phyloP scores from a whole-genome alignment of 2,797 vertebrate genomes.

The Monodelphis domestica region DNA sequence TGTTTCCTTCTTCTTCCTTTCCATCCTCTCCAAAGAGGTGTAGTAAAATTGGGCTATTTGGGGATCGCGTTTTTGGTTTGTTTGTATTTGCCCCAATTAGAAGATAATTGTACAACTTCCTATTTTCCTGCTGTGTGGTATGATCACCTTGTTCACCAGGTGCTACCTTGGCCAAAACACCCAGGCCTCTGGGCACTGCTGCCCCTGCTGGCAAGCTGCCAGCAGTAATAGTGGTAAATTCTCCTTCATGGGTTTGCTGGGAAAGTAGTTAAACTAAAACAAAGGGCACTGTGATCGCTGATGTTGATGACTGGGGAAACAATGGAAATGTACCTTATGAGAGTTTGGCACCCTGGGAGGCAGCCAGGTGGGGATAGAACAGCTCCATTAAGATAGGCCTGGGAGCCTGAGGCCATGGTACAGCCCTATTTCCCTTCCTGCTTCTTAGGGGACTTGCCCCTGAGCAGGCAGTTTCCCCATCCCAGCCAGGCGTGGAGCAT shows the following conservation, averaged over 20 bases:
- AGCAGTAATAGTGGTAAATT: neutral
- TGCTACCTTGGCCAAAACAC: neutral
- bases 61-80: conserved; percentile 93
- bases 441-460: neutral
- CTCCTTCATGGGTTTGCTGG: conserved; percentile 34
- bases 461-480: neutral
- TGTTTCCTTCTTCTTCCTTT: neutral
- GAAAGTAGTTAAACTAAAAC: neutral
- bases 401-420: no score
- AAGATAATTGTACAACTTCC: conserved; percentile 99
- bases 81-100: conserved; percentile 89
- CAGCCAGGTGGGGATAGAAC: neutral
- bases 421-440: no score
- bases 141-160: conserved; percentile 77
- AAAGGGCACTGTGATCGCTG: neutral
- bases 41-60: conserved; percentile 99
- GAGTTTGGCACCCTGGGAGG: neutral
- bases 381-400: neutral
- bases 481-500: conserved; percentile 3
- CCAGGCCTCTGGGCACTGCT: neutral
- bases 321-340: neutral
- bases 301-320: neutral
- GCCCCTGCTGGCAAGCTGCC: neutral
- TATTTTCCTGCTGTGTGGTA: conserved; percentile 89
- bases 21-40: conserved; percentile 89